These are phyloP conservation scores for Cynocephalus volans DNA, from an alignment of 2,113 vertebrate genomes.

Conservation along the genomic window DNA sequence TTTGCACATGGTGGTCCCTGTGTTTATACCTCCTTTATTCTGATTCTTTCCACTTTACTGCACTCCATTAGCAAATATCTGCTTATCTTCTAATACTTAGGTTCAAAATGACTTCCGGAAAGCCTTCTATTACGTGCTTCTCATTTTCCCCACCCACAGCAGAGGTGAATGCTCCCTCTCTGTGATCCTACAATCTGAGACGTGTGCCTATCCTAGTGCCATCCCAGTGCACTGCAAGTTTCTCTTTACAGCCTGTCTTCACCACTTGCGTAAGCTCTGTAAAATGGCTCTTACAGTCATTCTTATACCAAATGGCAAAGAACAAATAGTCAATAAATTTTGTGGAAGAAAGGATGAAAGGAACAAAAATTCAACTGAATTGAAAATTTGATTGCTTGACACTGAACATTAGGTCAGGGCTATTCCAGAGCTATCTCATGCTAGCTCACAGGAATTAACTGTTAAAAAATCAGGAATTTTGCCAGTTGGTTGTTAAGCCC, in stretches of 20 bases:
- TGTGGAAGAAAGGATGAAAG: background rate
- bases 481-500: background rate
- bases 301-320: background rate
- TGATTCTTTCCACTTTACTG: background rate
- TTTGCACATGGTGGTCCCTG: background rate
- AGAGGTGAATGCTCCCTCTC: background rate
- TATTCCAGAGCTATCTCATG: background rate
- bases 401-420: background rate
- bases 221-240: no score
- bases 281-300: background rate
- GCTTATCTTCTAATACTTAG: background rate
- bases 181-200: background rate
- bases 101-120: background rate
- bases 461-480: background rate
- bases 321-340: background rate
- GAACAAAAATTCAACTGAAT: background rate
- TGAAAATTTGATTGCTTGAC: background rate
- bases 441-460: background rate
- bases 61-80: background rate
- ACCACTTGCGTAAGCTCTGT: background rate
- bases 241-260: background rate
- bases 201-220: no score
- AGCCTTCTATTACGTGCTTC: background rate
- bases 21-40: background rate
- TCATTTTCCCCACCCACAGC: background rate